A percentile compares a stretch with the other conserved stretches of the same genome.
Conservation (phyloP, 2,888 invertebrate species). For the Hofmannophila pseudospretella region DNA sequence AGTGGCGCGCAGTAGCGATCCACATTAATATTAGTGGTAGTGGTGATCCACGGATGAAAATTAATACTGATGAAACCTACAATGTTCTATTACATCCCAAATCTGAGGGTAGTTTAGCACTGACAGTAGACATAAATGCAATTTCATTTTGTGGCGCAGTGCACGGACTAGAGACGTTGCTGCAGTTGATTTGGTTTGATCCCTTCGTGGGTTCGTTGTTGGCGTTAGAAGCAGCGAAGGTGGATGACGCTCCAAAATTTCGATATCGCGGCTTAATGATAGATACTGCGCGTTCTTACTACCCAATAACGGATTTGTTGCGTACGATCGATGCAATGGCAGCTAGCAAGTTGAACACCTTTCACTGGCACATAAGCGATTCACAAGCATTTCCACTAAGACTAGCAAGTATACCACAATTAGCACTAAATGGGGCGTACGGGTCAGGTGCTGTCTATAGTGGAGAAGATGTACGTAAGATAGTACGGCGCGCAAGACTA, state of each 20-base stretch:
- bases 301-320: conserved; percentile 83
- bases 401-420: conserved; percentile 83
- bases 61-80: conserved; percentile 86
- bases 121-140: conserved; percentile 79
- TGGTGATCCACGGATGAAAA: conserved; percentile 72
- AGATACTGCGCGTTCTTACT: conserved; percentile 92
- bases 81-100: conserved; percentile 75
- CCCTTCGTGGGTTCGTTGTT: conserved; percentile 76
- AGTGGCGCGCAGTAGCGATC: conserved; percentile 58
- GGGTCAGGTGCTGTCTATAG: conserved; percentile 85
- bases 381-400: conserved; percentile 93
- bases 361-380: conserved; percentile 94
- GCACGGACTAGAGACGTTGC: conserved; percentile 85
- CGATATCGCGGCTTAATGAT: conserved; percentile 90
- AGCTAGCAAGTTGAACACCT: conserved; percentile 90
- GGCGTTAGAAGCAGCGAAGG: conserved; percentile 79
- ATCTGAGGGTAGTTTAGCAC: conserved; percentile 46
- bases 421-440: conserved; percentile 88
- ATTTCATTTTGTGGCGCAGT: conserved; percentile 85
- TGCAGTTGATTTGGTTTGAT: conserved; percentile 88
- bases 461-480: conserved; percentile 81
- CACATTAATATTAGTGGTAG: conserved; percentile 63
- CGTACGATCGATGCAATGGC: conserved; percentile 91
- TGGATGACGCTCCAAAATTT: conserved; percentile 86
- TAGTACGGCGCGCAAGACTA: conserved; percentile 86